phyloP scores from a whole-genome alignment of 1,140 invertebrate species.

The Hylyphantes graminicola region DNA sequence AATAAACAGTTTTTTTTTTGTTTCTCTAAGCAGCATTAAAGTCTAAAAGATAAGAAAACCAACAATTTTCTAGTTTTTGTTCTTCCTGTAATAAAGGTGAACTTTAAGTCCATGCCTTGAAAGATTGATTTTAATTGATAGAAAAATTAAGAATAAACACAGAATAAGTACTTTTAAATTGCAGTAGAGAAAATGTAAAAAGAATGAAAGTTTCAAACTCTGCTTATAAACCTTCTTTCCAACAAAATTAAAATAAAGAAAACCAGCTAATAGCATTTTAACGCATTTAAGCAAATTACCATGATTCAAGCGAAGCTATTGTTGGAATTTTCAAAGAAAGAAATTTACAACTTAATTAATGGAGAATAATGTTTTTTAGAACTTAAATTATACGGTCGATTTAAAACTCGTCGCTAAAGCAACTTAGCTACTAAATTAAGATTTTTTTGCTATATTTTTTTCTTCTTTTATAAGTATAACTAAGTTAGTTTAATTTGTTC shows the following conservation, averaged over 20 bases:
- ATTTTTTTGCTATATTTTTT: neutral
- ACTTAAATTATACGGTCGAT: conserved; percentile 20
- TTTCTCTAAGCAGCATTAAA: no score
- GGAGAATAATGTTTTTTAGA: neutral
- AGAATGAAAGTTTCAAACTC: no score
- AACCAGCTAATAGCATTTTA: conserved; percentile 39
- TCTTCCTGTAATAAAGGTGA: no score
- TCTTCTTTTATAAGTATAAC: neutral
- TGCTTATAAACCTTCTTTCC: neutral
- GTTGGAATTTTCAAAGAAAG: neutral
- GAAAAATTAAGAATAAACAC: no score
- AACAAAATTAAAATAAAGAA: neutral
- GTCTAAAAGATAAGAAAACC: no score
- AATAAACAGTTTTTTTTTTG: no score
- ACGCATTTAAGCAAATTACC: conserved; percentile 13
- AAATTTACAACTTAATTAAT: neutral
- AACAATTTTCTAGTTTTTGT: no score
- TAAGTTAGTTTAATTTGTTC: neutral
- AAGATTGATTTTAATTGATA: no score
- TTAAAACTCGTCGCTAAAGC: conserved; percentile 4
- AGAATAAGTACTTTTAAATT: no score
- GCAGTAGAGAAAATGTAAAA: no score
- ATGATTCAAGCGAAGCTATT: neutral
- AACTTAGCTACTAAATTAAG: conserved; percentile 1
- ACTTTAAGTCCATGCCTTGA: no score